Base-by-base conservation (phyloP, 2,113 vertebrate genomes). In the Pedetes capensis region DNA sequence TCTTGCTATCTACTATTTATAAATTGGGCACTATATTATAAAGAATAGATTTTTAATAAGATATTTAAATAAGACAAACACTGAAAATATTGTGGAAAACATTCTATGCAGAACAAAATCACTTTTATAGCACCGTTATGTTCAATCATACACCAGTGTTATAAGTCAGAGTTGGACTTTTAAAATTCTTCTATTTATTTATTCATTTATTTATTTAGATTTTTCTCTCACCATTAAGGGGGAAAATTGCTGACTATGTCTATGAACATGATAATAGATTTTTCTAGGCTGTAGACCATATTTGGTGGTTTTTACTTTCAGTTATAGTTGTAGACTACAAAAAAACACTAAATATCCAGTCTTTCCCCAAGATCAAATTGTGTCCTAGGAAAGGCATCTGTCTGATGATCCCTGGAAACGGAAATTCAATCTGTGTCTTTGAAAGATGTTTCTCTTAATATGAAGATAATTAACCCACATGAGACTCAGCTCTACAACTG, bases 381-480 rank as follows among this genome's bases (percentile, higher is more conserved):
- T 37, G 61, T 44, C 59, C 57, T 27, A 39, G 49, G 47, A 63
- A 34, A 95, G 63, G 63, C 51, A 89, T 79, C 42, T 27, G 29
- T 37, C 79, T 93, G 59, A 55, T 34, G 83, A 83, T 85, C 47
- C 59, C 64, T 81, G 34, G 29, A 96, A 79, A 89, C 8, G 8
- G 42, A 42, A 89, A 96, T 92, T 89, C 87, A 42, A 7, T 64
- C 79, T 87, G 34, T 79, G 37, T 63, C 76, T 92, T 57, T 92
- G 76, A 89, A 94, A 96, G 66, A 57, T 20, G 63, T 75, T 89
- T 89, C 64, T 91, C 72, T 94, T 84, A 57, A 23, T n/a, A 32
- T 6, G 17, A 91, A 89, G 64, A 71, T 93, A 93, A 51, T 17
- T 51, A 53, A 64, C 42, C 37, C 59, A 59, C 42, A 11, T 0